Conservation (phyloP, 1,140 invertebrate genomes). For the Aphelinus certus region DNA sequence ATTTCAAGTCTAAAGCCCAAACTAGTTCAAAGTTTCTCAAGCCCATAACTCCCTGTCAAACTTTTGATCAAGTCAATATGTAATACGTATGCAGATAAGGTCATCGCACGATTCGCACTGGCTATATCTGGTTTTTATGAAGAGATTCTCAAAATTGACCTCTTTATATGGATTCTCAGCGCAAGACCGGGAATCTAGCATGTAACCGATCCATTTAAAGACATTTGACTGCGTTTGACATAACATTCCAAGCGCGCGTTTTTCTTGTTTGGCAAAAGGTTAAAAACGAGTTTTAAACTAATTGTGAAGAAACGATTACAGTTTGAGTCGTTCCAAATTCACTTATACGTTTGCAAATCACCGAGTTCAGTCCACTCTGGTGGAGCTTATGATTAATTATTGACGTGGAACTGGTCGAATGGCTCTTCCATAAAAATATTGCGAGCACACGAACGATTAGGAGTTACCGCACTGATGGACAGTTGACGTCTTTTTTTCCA, state of each 20-base stretch:
- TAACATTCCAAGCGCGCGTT: conserved; percentile 2
- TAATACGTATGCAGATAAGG: not conserved
- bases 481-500: too few relatives aligned
- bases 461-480: too few relatives aligned
- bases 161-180: not conserved
- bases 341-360: too few relatives aligned
- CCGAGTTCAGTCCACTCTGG: too few relatives aligned
- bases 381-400: too few relatives aligned
- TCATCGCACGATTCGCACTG: not conserved
- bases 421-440: too few relatives aligned
- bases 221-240: conserved; percentile 13
- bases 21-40: conserved; percentile 10
- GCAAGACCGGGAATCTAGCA: not conserved
- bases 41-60: not conserved
- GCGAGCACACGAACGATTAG: too few relatives aligned
- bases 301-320: not conserved
- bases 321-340: too few relatives aligned
- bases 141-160: conserved; percentile 7
- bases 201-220: conserved; percentile 24
- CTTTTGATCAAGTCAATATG: too few relatives aligned
- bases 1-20: too few relatives aligned
- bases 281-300: conserved; percentile 1
- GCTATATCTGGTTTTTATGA: not conserved
- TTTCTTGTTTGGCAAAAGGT: conserved; percentile 7
- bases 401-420: too few relatives aligned